phyloP scores from a whole-genome alignment of 2,888 invertebrate genomes.

The Fissipunctia ypsillon region DNA sequence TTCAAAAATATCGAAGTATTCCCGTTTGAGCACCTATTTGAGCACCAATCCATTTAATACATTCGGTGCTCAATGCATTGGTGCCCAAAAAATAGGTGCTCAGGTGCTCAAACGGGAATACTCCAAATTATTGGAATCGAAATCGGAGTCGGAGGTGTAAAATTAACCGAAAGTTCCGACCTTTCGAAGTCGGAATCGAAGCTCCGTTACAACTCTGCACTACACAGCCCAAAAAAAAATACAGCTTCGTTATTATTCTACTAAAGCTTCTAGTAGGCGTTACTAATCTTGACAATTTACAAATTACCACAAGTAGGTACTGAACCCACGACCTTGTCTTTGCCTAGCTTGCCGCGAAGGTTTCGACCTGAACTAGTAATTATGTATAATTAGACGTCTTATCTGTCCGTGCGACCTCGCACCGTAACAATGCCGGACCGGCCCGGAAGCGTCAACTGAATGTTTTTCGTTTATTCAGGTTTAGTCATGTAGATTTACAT shows the following conservation, averaged over 20 bases:
- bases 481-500: slow-evolving; percentile 23
- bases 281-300: slow-evolving; percentile 53
- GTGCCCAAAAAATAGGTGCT: too few species aligned
- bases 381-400: slow-evolving; percentile 73
- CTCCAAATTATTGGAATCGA: too few species aligned
- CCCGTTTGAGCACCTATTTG: too few species aligned
- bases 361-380: slow-evolving; percentile 65
- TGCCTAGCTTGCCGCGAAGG: slow-evolving; percentile 55
- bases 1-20: too few species aligned
- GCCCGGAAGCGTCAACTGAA: slow-evolving; percentile 72
- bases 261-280: slow-evolving; percentile 26
- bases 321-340: slow-evolving; percentile 64
- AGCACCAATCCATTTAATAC: too few species aligned
- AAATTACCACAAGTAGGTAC: slow-evolving; percentile 43
- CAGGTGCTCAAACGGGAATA: too few species aligned
- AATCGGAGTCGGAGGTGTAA: too few species aligned
- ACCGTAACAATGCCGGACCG: slow-evolving; percentile 69
- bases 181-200: too few species aligned
- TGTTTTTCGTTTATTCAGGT: slow-evolving; percentile 51
- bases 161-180: too few species aligned
- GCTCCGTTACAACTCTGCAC: too few species aligned
- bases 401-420: slow-evolving; percentile 71
- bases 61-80: too few species aligned
- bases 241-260: background rate
- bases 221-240: background rate